These are phyloP conservation scores for Eciton burchellii DNA, from an alignment of 1,140 invertebrate species.

Conservation along the genomic window DNA sequence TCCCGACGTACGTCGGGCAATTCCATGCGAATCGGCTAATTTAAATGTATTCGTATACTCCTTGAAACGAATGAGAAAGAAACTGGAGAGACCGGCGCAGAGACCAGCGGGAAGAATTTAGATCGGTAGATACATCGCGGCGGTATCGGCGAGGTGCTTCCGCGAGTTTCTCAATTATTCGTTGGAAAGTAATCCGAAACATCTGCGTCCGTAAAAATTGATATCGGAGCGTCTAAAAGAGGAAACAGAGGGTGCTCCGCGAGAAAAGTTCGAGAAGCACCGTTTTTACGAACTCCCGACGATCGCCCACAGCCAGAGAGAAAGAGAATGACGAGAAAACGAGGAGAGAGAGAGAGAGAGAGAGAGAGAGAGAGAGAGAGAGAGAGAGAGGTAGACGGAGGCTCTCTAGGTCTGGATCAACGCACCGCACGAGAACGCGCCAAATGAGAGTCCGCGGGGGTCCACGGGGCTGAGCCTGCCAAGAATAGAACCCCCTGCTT, in stretches of 20 bases:
- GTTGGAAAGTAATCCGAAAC: not conserved
- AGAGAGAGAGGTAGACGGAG: too few species aligned
- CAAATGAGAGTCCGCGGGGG: constrained; percentile 75
- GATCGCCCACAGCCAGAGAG: constrained; percentile 29
- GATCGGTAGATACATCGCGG: not conserved
- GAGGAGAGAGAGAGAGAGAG: constrained; percentile 36
- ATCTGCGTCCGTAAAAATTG: not conserved
- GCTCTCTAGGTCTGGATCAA: constrained; percentile 41
- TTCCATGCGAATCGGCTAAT: constrained; percentile 13
- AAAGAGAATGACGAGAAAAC: too few species aligned
- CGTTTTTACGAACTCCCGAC: not conserved
- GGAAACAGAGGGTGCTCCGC: not conserved
- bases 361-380: constrained; percentile 31
- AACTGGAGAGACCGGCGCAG: not conserved
- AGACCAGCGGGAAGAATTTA: not conserved
- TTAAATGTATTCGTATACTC: constrained; percentile 27
- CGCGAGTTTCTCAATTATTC: not conserved
- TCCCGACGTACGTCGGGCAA: not conserved
- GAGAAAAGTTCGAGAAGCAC: constrained; percentile 26
- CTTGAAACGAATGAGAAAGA: not conserved
- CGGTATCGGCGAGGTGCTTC: not conserved
- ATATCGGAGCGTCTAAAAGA: not conserved
- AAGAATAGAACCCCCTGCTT: constrained; percentile 76
- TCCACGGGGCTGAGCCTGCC: constrained; percentile 68
- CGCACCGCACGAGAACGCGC: constrained; percentile 21